A percentile compares a stretch with the other conserved stretches of the same genome.
phyloP scores from a whole-genome alignment of 2,113 vertebrate species.

The Turdus rufiventris region DNA sequence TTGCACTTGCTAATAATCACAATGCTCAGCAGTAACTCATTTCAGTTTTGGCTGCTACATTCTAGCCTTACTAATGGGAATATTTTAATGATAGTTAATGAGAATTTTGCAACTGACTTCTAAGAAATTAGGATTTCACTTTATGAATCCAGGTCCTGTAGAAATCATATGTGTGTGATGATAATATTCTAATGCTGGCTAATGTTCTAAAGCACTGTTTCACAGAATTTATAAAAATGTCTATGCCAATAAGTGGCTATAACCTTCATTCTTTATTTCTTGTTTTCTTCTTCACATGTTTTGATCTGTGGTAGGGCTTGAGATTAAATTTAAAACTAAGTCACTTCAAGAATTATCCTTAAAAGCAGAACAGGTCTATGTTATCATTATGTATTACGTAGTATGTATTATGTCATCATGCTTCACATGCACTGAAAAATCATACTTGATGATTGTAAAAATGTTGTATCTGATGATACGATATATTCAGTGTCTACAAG shows the following conservation, averaged over 20 bases:
- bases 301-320: background rate
- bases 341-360: background rate
- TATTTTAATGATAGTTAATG: background rate
- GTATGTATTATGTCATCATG: background rate
- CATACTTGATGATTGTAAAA: background rate
- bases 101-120: background rate
- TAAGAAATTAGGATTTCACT: background rate
- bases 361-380: background rate
- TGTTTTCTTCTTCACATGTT: background rate
- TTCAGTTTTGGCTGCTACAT: background rate
- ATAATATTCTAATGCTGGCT: background rate
- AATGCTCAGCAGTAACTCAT: background rate
- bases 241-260: background rate
- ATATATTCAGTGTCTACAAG: background rate
- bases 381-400: no score
- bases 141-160: background rate
- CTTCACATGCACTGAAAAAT: background rate
- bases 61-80: background rate
- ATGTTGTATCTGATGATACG: background rate
- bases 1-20: background rate
- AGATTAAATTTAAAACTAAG: background rate
- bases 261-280: background rate
- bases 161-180: background rate
- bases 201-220: background rate
- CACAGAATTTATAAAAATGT: background rate